Percentiles rank a stretch among this genome's conserved stretches.
phyloP scores from a whole-genome alignment of 1,140 invertebrate genomes.

The Sarcophaga peregrina region DNA sequence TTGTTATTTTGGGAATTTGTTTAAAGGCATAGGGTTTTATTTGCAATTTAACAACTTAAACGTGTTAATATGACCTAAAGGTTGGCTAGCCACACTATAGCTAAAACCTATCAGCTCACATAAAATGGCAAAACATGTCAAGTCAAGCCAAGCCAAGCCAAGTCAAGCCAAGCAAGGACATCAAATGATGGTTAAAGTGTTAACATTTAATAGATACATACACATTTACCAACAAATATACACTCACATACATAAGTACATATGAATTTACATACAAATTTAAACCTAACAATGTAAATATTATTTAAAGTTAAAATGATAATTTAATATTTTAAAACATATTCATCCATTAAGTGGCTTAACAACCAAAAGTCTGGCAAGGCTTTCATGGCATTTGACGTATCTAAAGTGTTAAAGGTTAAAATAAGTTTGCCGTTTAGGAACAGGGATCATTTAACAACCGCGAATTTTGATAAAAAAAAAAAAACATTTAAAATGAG shows the following conservation, averaged over 20 bases:
- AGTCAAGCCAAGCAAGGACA: neutral
- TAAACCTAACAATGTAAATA: too few species aligned
- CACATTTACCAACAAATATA: neutral
- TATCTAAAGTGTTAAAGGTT: too few species aligned
- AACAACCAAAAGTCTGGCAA: too few species aligned
- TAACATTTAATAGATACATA: neutral
- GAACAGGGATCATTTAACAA: too few species aligned
- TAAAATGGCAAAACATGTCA: too few species aligned
- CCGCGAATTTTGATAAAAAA: too few species aligned
- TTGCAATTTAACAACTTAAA: slow-evolving; percentile 32
- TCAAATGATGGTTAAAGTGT: neutral
- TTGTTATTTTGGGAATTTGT: slow-evolving; percentile 27
- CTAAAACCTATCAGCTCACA: neutral
- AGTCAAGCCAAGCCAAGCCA: neutral
- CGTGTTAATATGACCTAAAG: slow-evolving; percentile 31
- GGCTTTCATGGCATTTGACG: too few species aligned
- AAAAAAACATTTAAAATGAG: too few species aligned
- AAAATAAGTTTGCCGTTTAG: too few species aligned
- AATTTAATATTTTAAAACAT: too few species aligned
- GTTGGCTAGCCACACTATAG: neutral
- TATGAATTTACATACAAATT: neutral
- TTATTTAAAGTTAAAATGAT: too few species aligned
- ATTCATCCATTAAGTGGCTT: too few species aligned
- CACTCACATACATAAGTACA: neutral
- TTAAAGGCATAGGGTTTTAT: slow-evolving; percentile 4